These are phyloP conservation scores for Saccopteryx bilineata DNA, from an alignment of 2,113 vertebrate species.

Conservation along the genomic window DNA sequence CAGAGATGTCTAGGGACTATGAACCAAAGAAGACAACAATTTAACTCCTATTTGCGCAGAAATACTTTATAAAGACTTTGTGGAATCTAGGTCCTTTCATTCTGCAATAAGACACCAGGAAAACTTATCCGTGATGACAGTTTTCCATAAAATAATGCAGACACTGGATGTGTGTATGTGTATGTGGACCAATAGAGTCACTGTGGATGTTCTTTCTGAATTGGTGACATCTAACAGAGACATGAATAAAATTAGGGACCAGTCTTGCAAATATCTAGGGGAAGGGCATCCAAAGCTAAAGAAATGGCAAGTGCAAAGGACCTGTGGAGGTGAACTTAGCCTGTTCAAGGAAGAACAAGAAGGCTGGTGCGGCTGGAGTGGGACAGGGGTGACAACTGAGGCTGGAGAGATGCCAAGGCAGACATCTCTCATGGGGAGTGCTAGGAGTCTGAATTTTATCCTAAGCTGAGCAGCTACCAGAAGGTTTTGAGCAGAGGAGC, in stretches of 20 bases:
- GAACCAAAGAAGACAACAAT: background rate
- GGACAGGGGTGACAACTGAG: background rate
- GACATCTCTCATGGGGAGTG: rapidly evolving
- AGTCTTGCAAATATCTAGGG: background rate
- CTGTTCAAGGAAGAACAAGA: background rate
- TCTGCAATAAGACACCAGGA: background rate
- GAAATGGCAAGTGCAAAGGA: background rate
- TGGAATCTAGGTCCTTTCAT: background rate
- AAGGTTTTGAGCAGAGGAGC: background rate
- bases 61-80: background rate
- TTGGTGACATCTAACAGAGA: background rate
- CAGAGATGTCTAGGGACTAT: background rate
- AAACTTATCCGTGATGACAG: background rate
- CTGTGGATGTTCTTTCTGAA: background rate
- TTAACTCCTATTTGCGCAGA: background rate
- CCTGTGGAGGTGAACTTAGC: background rate
- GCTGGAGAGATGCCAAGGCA: background rate
- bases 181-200: background rate
- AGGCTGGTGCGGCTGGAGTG: background rate
- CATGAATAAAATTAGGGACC: background rate
- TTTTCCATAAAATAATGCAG: constrained; percentile 35
- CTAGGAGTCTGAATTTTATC: background rate
- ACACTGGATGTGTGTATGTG: background rate
- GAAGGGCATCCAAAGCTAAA: background rate
- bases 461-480: background rate